Percentiles rank a stretch among this genome's conserved stretches.
These are phyloP conservation scores for Latrodectus elegans DNA, from an alignment of 2,888 invertebrate genomes.

Conservation along the genomic window DNA sequence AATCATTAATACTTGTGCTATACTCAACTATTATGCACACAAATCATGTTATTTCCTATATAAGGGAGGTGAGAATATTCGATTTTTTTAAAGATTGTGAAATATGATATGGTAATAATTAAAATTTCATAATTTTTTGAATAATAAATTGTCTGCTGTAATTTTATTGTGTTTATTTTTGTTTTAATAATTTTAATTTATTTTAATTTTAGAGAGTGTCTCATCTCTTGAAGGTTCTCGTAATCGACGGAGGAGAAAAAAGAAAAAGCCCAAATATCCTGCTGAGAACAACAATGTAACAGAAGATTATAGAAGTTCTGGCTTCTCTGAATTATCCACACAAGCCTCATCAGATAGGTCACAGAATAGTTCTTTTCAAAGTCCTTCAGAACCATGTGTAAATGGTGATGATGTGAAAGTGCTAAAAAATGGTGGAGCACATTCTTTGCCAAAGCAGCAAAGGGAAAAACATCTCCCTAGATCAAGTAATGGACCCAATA, in stretches of 20 bases:
- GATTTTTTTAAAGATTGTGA: no score
- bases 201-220: conserved; percentile 77
- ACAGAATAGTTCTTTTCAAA: conserved; percentile 43
- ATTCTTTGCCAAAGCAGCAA: conserved; percentile 48
- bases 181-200: not conserved
- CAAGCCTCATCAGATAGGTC: conserved; percentile 55
- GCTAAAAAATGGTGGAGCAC: conserved; percentile 44
- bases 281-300: conserved; percentile 49
- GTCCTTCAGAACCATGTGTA: conserved; percentile 49
- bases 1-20: no score
- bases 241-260: conserved; percentile 75
- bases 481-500: conserved; percentile 38
- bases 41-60: no score
- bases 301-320: conserved; percentile 57
- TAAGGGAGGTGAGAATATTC: no score
- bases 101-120: no score
- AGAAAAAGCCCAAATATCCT: conserved; percentile 56
- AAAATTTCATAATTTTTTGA: not conserved
- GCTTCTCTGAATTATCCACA: conserved; percentile 50
- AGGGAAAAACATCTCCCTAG: conserved; percentile 46
- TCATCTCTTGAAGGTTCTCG: conserved; percentile 81
- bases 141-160: conserved; percentile 41
- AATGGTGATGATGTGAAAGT: conserved; percentile 56
- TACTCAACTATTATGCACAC: no score
- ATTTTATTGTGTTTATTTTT: conserved; percentile 21